Evolutionary conservation across 2,888 invertebrate species (phyloP).

Genomic region (Oxystoma pomonae): DNA sequence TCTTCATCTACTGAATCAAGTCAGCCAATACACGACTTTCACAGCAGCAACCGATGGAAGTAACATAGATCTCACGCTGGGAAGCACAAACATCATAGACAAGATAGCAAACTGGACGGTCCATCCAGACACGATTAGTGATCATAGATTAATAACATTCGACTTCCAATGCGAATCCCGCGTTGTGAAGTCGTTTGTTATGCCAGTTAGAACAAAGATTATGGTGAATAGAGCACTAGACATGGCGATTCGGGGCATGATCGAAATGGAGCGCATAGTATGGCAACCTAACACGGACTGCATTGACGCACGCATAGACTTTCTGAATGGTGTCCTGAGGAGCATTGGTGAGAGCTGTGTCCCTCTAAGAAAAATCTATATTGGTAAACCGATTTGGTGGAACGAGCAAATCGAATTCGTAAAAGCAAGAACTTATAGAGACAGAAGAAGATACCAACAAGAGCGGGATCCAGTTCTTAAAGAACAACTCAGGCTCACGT

Average conservation of each 20-base stretch:
- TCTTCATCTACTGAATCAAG: background rate
- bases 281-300: background rate
- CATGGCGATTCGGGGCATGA: background rate
- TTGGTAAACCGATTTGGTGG: constrained; percentile 2
- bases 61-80: background rate
- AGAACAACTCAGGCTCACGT: background rate
- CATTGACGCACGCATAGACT: background rate
- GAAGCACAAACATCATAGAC: background rate
- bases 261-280: background rate
- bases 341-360: background rate
- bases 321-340: background rate
- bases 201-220: background rate
- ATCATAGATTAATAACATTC: background rate
- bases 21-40: background rate
- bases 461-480: background rate
- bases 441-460: background rate
- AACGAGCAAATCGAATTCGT: background rate
- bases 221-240: background rate
- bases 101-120: background rate
- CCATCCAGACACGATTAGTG: background rate
- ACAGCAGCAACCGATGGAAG: background rate
- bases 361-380: background rate
- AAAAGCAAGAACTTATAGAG: background rate
- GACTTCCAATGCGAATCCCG: background rate
- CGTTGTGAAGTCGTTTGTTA: background rate